A percentile compares a stretch with the other conserved stretches of the same genome.
phyloP scores from a whole-genome alignment of 1,140 invertebrate genomes.

The Aradophagus sp. region DNA sequence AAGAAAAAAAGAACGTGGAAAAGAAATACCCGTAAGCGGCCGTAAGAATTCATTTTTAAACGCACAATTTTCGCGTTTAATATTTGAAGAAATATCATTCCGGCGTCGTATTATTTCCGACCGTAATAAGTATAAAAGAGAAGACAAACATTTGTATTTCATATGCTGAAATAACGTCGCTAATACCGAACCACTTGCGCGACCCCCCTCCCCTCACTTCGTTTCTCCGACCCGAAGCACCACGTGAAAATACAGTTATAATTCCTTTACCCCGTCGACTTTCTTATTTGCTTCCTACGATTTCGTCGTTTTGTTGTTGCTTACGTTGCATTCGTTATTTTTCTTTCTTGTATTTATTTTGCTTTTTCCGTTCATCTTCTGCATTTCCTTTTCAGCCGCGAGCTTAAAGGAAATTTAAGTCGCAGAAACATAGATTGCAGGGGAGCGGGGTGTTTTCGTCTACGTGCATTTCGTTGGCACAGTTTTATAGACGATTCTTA shows the following conservation, averaged over 20 bases:
- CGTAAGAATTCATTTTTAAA: constrained; percentile 25
- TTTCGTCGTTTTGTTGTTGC: constrained; percentile 24
- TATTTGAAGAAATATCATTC: constrained; percentile 23
- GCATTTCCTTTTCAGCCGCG: constrained; percentile 3
- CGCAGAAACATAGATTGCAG: constrained; percentile 39
- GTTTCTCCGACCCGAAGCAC: constrained; percentile 5
- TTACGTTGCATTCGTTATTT: too few species aligned
- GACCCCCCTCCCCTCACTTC: too few species aligned
- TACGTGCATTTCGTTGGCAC: constrained; percentile 12
- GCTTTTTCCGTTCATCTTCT: too few species aligned
- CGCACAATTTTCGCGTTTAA: constrained; percentile 27
- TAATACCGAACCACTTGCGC: constrained; percentile 33
- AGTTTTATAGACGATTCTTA: constrained; percentile 6
- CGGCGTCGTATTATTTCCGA: constrained; percentile 28
- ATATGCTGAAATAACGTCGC: constrained; percentile 41
- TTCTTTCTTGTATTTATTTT: too few species aligned
- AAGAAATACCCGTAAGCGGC: too few species aligned
- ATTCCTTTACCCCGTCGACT: constrained; percentile 31
- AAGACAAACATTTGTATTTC: constrained; percentile 47
- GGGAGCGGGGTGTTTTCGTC: constrained; percentile 8
- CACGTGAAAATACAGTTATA: constrained; percentile 44
- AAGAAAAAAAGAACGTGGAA: too few species aligned
- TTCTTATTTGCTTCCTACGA: constrained; percentile 28
- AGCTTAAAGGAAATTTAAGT: constrained; percentile 39
- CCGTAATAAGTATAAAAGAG: constrained; percentile 36